A percentile compares a stretch with the other conserved stretches of the same genome.
Conservation (phyloP, 2,113 vertebrate genomes). For the Gasterosteus aculeatus region DNA sequence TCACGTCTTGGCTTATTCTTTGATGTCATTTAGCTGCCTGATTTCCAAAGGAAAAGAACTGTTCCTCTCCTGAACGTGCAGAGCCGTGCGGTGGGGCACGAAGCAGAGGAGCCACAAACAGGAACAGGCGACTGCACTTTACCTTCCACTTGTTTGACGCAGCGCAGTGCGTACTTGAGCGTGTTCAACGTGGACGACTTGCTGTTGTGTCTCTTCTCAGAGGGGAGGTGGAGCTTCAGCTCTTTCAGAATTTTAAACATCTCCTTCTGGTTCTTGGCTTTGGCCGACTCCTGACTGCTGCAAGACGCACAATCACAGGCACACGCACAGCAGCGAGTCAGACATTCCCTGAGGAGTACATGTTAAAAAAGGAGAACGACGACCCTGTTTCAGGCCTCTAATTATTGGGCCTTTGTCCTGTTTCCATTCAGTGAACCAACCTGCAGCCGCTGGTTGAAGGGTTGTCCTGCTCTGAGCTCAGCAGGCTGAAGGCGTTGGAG, state of each 20-base stretch:
- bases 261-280: constrained; percentile 91
- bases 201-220: constrained; percentile 86
- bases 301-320: constrained; percentile 36
- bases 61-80: background rate
- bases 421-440: constrained; percentile 68
- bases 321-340: background rate
- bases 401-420: background rate
- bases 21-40: background rate
- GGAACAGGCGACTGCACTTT: constrained; percentile 20
- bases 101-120: background rate
- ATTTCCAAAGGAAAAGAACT: background rate
- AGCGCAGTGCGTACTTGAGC: constrained; percentile 90
- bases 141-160: constrained; percentile 97
- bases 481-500: constrained; percentile 87
- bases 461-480: constrained; percentile 88
- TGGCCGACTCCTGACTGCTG: constrained; percentile 91
- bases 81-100: background rate
- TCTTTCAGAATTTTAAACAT: constrained; percentile 90
- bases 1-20: background rate
- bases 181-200: constrained; percentile 88
- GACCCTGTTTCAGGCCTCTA: background rate
- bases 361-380: background rate
- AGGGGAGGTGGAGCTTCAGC: constrained; percentile 90
- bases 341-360: background rate
- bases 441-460: constrained; percentile 91